phyloP scores from a whole-genome alignment of 2,113 vertebrate species.

The Alosa alosa region DNA sequence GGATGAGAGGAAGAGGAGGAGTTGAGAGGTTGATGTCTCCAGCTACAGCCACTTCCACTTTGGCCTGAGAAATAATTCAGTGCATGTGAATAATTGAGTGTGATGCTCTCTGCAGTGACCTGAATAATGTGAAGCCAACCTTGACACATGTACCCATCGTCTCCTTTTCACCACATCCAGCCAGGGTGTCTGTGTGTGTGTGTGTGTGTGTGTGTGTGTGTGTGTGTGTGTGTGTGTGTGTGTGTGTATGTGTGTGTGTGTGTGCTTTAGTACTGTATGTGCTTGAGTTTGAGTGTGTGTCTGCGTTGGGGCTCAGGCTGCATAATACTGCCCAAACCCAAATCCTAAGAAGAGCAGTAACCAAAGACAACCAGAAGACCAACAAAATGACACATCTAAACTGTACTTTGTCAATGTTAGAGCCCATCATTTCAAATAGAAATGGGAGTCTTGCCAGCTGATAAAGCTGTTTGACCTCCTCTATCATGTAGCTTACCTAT shows the following conservation, averaged over 20 bases:
- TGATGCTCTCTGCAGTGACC: constrained; percentile 77
- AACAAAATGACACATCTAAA: too few species aligned
- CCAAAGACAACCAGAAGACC: too few species aligned
- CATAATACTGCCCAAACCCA: too few species aligned
- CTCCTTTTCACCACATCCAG: constrained; percentile 65
- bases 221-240: constrained; percentile 12
- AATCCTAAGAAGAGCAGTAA: too few species aligned
- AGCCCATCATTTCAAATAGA: too few species aligned
- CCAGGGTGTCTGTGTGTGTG: constrained; percentile 34
- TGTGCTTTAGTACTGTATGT: neutral
- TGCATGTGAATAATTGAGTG: constrained; percentile 71
- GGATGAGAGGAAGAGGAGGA: neutral
- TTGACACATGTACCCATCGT: constrained; percentile 71
- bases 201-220: neutral
- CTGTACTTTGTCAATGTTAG: too few species aligned
- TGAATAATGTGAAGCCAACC: constrained; percentile 76
- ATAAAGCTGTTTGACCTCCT: too few species aligned
- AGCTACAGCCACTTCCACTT: constrained; percentile 71
- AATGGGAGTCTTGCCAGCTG: too few species aligned
- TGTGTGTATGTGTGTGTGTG: neutral
- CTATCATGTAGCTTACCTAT: too few species aligned
- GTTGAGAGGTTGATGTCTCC: constrained; percentile 30
- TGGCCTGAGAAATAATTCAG: constrained; percentile 73
- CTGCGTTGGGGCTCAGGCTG: neutral
- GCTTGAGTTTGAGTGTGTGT: neutral